Percentiles rank a stretch among this genome's conserved stretches.
These are phyloP conservation scores for Micrastur ruficollis DNA, from an alignment of 2,797 vertebrate genomes.

Conservation along the genomic window DNA sequence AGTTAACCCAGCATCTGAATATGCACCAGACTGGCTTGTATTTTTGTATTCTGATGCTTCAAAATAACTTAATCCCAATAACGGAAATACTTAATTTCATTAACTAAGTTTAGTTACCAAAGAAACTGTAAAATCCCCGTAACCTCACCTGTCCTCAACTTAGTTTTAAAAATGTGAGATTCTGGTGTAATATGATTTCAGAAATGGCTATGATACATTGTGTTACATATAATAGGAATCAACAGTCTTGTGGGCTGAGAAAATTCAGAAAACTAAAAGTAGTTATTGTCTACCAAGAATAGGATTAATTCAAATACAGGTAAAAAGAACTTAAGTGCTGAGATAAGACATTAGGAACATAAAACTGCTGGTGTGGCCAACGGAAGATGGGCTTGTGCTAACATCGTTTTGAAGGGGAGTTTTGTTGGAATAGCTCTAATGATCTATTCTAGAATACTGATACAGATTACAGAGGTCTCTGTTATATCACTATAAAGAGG, in stretches of 20 bases:
- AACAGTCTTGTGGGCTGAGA: neutral
- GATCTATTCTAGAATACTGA: neutral
- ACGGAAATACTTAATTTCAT: neutral
- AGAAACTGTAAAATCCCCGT: neutral
- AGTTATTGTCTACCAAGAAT: neutral
- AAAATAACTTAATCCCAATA: neutral
- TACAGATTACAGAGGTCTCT: neutral
- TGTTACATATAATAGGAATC: neutral
- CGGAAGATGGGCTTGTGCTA: neutral
- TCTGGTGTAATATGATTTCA: neutral
- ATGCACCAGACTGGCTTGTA: neutral
- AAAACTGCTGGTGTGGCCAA: neutral
- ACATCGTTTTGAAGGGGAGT: neutral
- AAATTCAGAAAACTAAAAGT: neutral
- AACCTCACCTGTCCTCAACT: neutral
- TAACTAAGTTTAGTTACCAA: neutral
- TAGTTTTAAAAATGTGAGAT: neutral
- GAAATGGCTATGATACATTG: neutral
- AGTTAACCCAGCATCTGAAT: neutral
- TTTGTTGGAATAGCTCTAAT: neutral
- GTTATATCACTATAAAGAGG: too few species aligned
- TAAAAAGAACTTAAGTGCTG: neutral
- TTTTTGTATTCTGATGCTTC: neutral
- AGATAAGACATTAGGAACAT: neutral
- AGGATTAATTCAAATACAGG: neutral